Evolutionary conservation across 53 echinoderm and acorn worm genomes (phyloP).

Genomic region (Henricia sp.): DNA sequence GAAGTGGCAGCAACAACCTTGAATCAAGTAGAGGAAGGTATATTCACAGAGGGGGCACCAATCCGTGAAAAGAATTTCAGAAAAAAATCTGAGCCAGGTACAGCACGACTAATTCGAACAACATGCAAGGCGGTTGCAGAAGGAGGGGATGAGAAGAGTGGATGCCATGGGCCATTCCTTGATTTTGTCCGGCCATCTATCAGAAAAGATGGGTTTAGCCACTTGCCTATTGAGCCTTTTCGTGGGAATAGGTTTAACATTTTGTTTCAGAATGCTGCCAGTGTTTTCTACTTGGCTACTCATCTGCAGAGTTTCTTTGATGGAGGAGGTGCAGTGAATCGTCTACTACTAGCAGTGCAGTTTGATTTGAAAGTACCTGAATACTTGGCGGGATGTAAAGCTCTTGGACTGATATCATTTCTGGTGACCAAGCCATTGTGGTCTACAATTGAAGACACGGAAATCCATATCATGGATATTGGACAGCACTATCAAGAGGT

Average conservation of each 20-base stretch:
- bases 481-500: constrained; percentile 32
- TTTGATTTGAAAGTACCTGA: constrained; percentile 32
- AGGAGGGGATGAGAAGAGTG: constrained; percentile 66
- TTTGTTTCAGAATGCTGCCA: constrained; percentile 50
- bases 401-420: constrained; percentile 49
- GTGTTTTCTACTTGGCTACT: constrained; percentile 48
- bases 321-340: constrained; percentile 36
- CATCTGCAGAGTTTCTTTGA: constrained; percentile 30
- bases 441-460: constrained; percentile 56
- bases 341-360: constrained; percentile 41
- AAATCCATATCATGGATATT: constrained; percentile 52
- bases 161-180: constrained; percentile 56
- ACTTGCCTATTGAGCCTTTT: constrained; percentile 60
- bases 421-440: constrained; percentile 63
- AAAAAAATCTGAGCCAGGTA: constrained; percentile 53
- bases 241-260: constrained; percentile 60
- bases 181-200: constrained; percentile 30
- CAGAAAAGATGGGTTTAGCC: constrained; percentile 35
- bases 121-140: constrained; percentile 48
- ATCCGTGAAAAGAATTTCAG: constrained; percentile 52
- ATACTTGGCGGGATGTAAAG: constrained; percentile 70
- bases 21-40: constrained; percentile 44
- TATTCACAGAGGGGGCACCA: constrained; percentile 45
- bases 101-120: constrained; percentile 47
- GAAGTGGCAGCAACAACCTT: constrained; percentile 55